phyloP scores from a whole-genome alignment of 2,113 vertebrate genomes.

The Melanerpes formicivorus region DNA sequence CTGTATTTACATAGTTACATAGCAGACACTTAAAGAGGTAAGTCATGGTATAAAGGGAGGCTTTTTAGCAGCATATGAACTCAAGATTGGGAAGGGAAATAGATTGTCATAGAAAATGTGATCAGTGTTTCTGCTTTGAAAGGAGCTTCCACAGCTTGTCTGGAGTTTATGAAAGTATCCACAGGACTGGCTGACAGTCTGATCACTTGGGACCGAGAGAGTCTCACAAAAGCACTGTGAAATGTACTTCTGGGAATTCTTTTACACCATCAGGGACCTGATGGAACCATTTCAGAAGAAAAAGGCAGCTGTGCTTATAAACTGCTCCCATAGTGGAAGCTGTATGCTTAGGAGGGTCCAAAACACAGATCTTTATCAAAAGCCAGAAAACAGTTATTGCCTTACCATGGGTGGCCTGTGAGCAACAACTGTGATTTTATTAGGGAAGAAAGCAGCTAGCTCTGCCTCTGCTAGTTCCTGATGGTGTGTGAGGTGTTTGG shows the following conservation, averaged over 20 bases:
- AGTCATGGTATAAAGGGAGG: neutral
- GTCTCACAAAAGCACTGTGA: neutral
- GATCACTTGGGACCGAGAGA: neutral
- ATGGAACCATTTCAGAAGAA: neutral
- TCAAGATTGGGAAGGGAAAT: neutral
- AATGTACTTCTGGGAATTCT: constrained; percentile 23
- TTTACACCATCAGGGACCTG: neutral
- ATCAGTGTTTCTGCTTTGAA: neutral
- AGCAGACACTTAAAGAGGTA: constrained; percentile 48
- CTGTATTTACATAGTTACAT: constrained; percentile 61
- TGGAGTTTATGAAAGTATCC: neutral
- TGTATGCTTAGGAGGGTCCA: neutral
- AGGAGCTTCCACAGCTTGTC: neutral
- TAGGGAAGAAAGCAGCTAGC: neutral
- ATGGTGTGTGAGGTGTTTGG: neutral
- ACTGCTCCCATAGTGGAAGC: rapidly evolving
- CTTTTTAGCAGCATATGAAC: neutral
- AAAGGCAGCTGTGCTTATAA: neutral
- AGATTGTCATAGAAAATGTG: neutral
- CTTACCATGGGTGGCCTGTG: neutral
- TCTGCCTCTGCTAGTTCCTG: constrained; percentile 22
- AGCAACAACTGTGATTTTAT: neutral
- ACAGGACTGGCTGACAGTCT: neutral
- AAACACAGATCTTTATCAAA: neutral
- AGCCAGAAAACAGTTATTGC: neutral